A percentile compares a stretch with the other conserved stretches of the same genome.
Conservation (phyloP, 2,888 invertebrate species). For the Julus scandinavius region DNA sequence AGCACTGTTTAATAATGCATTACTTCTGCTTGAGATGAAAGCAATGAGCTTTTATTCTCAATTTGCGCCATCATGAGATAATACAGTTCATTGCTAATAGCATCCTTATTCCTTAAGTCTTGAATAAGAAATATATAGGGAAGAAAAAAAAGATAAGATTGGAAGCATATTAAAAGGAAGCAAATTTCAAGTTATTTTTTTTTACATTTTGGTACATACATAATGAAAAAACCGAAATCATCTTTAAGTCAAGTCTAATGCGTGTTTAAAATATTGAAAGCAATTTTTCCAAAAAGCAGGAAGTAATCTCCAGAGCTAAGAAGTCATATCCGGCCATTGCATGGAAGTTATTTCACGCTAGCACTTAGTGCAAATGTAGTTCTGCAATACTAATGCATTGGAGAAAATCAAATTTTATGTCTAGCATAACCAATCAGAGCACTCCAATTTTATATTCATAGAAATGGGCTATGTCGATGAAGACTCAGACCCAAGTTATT, state of each 20-base stretch:
- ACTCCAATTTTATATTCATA: neutral
- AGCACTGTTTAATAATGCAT: neutral
- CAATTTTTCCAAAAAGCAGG: neutral
- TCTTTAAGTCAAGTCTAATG: neutral
- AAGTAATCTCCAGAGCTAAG: neutral
- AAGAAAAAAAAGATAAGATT: neutral
- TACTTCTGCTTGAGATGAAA: neutral
- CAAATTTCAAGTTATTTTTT: neutral
- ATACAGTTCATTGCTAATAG: neutral
- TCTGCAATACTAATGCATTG: neutral
- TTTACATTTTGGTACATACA: neutral
- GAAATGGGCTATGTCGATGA: neutral
- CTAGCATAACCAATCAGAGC: neutral
- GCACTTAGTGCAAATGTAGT: neutral
- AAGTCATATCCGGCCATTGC: neutral
- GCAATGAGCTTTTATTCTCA: neutral
- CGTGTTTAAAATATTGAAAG: constrained; percentile 4
- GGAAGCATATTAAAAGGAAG: neutral
- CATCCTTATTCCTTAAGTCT: neutral
- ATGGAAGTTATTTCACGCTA: neutral
- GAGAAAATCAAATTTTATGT: neutral
- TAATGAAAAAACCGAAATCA: neutral
- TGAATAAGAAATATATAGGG: neutral
- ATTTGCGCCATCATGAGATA: neutral
- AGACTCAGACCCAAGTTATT: neutral